Percentiles rank a stretch among this genome's conserved stretches.
phyloP scores from a whole-genome alignment of 2,888 invertebrate genomes.

The Mythimna loreyi region DNA sequence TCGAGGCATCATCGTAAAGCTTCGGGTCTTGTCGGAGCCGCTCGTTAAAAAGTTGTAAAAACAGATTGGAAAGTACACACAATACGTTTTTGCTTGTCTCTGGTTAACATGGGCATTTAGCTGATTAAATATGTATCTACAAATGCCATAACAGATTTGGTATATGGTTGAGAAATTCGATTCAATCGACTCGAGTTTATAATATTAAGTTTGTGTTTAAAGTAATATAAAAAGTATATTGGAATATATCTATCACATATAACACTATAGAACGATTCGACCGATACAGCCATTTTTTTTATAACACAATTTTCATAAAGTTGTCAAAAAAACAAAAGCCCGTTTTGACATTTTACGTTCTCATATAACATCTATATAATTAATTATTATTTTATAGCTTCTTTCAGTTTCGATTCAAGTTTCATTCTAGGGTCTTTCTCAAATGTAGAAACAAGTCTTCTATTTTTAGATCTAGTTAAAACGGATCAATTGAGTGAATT shows the following conservation, averaged over 20 bases:
- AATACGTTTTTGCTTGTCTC: conserved; percentile 50
- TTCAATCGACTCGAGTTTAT: neutral
- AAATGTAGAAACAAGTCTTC: too few species aligned
- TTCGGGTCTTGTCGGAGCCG: conserved; percentile 73
- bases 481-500: neutral
- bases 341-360: too few species aligned
- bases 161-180: conserved; percentile 13
- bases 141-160: conserved; percentile 19
- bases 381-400: too few species aligned
- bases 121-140: conserved; percentile 53
- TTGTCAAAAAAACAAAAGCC: too few species aligned
- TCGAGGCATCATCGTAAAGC: conserved; percentile 70
- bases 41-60: conserved; percentile 74
- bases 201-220: neutral
- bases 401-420: too few species aligned
- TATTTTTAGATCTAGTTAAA: too few species aligned
- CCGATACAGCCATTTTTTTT: too few species aligned
- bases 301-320: neutral
- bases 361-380: too few species aligned
- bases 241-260: too few species aligned
- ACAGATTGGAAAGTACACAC: conserved; percentile 67
- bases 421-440: too few species aligned
- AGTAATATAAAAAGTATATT: neutral
- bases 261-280: too few species aligned
- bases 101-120: conserved; percentile 53